Base-by-base conservation (phyloP, 2,113 vertebrate genomes). In the Hippocampus barbouri region DNA sequence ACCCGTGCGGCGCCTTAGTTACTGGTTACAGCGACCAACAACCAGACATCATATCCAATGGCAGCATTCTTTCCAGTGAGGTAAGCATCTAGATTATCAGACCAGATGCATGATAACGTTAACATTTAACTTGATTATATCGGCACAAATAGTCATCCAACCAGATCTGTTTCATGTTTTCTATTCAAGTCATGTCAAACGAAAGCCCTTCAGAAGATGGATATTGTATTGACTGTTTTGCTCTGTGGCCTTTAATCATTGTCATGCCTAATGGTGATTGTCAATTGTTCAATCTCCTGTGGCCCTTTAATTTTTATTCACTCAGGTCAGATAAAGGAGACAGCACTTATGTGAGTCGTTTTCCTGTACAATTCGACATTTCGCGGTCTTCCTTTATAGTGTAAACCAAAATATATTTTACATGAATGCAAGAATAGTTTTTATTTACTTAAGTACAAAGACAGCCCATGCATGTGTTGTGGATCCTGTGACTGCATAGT, bases 1-100 rank as follows among this genome's bases (percentile, higher is more conserved):
- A 94, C 88, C 95, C 96, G 76, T 97, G 97, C 68, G 96, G 95
- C 78, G 96, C 96, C 79, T 93, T 98, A 56, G 96, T 98, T 75
- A 95, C 96, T 0, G 94, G 95, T 43, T 99, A 96, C 87, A 90
- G 94, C 25, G 97, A 99, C 93, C 96, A 96, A 83, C 96, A 98
- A 77, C 97, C 97, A 23, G 97, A 99, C 88, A 97, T 99, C 89
- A 96, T 99, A 90, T 98, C 97, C 82, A 99, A 99, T 71, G 96
- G 97, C 88, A 97, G 96, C 75, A 96, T 99, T 72, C 85, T 98
- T 77, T 97, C 97, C 85, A 96, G 90, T 83, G 97, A 98, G 96
- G 97, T 98, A 94, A 95, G 62, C 21, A 34, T 71, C 71, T 1
- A 2, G 1, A 30, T 7, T 63, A 7, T 10, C 25, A 69, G 1